Percentiles rank a stretch among this genome's conserved stretches.
phyloP scores from a whole-genome alignment of 2,888 invertebrate genomes.

The Cataglyphis livida region DNA sequence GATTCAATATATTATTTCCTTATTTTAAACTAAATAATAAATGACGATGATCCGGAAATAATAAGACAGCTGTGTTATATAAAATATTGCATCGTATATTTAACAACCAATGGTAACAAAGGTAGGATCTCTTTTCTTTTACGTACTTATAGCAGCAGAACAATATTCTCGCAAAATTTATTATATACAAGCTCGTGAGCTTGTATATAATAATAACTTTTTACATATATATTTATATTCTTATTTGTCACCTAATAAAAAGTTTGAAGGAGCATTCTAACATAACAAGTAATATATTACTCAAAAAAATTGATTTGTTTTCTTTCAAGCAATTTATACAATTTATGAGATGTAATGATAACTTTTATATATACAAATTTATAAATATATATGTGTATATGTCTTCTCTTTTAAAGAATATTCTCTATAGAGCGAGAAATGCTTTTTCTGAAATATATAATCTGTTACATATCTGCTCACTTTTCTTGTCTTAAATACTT shows the following conservation, averaged over 20 bases:
- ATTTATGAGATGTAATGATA: constrained; percentile 70
- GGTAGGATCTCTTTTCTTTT: constrained; percentile 78
- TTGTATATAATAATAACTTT: constrained; percentile 64
- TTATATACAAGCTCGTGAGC: constrained; percentile 67
- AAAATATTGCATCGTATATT: constrained; percentile 79
- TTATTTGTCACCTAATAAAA: constrained; percentile 61
- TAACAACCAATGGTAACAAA: constrained; percentile 83
- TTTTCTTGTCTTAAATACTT: too few relatives aligned
- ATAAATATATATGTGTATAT: constrained; percentile 73
- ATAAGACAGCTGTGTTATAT: constrained; percentile 57
- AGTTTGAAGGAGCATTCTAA: constrained; percentile 73
- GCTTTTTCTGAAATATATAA: constrained; percentile 76
- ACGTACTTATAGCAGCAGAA: constrained; percentile 78
- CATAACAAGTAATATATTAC: constrained; percentile 78
- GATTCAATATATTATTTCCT: not conserved
- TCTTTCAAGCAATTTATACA: constrained; percentile 54
- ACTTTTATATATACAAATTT: constrained; percentile 76
- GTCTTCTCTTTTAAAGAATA: constrained; percentile 78
- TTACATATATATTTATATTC: constrained; percentile 63
- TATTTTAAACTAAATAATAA: not conserved
- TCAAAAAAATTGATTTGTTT: constrained; percentile 72
- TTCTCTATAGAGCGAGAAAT: constrained; percentile 71
- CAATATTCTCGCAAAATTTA: constrained; percentile 68
- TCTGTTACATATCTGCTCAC: too few relatives aligned
- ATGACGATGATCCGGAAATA: not conserved